A percentile compares a stretch with the other conserved stretches of the same genome.
These are phyloP conservation scores for Burhinus bistriatus DNA, from an alignment of 2,113 vertebrate species.

Conservation along the genomic window DNA sequence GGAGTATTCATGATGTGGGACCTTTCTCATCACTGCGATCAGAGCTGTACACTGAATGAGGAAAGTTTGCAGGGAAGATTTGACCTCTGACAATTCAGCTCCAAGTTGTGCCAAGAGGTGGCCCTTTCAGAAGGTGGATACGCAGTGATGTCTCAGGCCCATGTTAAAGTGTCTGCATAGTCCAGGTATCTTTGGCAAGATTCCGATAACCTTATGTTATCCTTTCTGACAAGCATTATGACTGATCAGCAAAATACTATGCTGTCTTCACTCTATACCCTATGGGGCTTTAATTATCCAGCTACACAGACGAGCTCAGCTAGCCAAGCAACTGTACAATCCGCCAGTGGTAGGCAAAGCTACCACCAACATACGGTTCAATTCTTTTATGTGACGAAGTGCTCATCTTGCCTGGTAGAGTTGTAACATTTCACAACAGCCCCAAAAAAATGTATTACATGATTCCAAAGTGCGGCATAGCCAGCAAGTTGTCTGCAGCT, in stretches of 20 bases:
- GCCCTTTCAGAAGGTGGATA: not conserved
- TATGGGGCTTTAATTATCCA: not conserved
- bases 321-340: not conserved
- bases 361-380: not conserved
- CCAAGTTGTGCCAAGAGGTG: not conserved
- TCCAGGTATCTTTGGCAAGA: not conserved
- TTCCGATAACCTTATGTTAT: not conserved
- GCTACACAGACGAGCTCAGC: not conserved
- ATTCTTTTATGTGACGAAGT: not conserved
- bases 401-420: not conserved
- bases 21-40: not conserved
- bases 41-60: not conserved
- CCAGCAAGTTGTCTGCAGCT: not conserved
- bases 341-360: not conserved
- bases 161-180: not conserved
- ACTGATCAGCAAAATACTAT: not conserved
- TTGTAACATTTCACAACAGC: not conserved
- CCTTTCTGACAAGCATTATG: not conserved
- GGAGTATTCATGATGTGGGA: rapidly evolving
- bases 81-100: not conserved
- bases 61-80: not conserved
- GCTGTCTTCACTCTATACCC: not conserved
- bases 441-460: not conserved
- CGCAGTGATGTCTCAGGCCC: not conserved
- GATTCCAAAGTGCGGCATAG: not conserved